These are phyloP conservation scores for Coendou prehensilis DNA, from an alignment of 2,797 vertebrate genomes.

Conservation along the genomic window DNA sequence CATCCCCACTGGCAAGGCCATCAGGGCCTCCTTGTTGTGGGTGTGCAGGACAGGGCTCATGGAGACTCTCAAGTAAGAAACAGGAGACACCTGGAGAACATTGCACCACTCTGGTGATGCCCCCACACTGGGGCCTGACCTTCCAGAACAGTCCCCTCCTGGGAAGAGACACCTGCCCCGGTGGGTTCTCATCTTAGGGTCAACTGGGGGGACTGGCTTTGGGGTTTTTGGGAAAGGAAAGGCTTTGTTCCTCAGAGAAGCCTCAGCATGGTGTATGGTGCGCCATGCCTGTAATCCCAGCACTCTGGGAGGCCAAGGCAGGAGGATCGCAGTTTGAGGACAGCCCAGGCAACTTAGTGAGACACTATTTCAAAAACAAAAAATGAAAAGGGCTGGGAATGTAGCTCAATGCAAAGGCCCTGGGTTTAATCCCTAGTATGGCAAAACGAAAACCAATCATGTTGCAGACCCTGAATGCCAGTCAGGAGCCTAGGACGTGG, in stretches of 20 bases:
- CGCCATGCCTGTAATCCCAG: not conserved
- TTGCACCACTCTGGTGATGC: fast-evolving
- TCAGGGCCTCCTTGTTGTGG: slow-evolving; percentile 87
- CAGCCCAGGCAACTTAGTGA: not conserved
- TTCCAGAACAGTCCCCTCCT: not conserved
- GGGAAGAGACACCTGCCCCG: fast-evolving
- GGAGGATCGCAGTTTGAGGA: not conserved
- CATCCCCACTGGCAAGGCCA: slow-evolving; percentile 93
- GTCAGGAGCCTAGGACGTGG: not conserved
- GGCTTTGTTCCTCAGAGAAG: not conserved
- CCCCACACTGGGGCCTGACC: fast-evolving
- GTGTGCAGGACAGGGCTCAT: slow-evolving; percentile 91
- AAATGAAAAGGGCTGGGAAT: not conserved
- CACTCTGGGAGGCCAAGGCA: not conserved
- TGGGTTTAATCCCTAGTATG: not conserved
- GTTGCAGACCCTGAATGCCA: not conserved
- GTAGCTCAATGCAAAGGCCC: not conserved
- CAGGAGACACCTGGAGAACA: slow-evolving; percentile 93
- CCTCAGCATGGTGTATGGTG: not conserved
- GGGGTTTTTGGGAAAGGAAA: not conserved
- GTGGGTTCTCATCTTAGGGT: not conserved
- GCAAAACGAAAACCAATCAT: not conserved
- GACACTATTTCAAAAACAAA: not conserved
- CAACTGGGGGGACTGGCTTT: not conserved
- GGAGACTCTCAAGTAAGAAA: slow-evolving; percentile 95